Evolutionary conservation across 1,140 invertebrate genomes (phyloP).

Genomic region (Drosophila truncata): DNA sequence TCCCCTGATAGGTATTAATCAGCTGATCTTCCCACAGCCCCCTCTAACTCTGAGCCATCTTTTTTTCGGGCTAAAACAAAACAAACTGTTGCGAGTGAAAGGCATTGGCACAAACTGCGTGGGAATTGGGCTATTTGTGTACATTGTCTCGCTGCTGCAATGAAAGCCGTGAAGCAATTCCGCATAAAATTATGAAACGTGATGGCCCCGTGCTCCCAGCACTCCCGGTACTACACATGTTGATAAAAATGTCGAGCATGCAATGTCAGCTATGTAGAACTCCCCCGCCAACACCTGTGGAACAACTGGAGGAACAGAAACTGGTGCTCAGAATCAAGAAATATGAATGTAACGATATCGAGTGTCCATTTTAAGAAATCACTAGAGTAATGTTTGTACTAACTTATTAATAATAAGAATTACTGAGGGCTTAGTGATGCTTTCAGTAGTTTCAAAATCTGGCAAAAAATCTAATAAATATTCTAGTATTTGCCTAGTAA

Average conservation of each 20-base stretch:
- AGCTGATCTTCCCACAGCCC: constrained; percentile 27
- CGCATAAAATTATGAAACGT: constrained; percentile 64
- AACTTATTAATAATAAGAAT: neutral
- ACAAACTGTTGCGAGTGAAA: constrained; percentile 60
- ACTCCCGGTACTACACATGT: constrained; percentile 39
- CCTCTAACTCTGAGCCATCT: constrained; percentile 25
- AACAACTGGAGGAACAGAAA: constrained; percentile 11
- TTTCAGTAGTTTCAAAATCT: neutral
- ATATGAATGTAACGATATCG: neutral
- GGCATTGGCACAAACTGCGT: constrained; percentile 58
- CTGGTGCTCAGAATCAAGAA: neutral
- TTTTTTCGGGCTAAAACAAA: constrained; percentile 34
- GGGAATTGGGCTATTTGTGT: constrained; percentile 69
- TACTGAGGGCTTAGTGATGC: neutral
- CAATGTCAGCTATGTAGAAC: constrained; percentile 20
- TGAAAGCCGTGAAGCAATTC: constrained; percentile 51
- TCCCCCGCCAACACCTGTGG: neutral
- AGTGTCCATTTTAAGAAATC: neutral
- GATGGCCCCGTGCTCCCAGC: constrained; percentile 20
- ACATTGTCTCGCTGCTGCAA: constrained; percentile 46
- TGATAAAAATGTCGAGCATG: constrained; percentile 49
- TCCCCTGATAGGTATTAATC: constrained; percentile 21
- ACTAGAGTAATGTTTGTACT: neutral
- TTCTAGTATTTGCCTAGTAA: neutral
- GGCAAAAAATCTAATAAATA: neutral